Evolutionary conservation across 2,113 vertebrate species (phyloP).

Genomic region (Octodon degus): DNA sequence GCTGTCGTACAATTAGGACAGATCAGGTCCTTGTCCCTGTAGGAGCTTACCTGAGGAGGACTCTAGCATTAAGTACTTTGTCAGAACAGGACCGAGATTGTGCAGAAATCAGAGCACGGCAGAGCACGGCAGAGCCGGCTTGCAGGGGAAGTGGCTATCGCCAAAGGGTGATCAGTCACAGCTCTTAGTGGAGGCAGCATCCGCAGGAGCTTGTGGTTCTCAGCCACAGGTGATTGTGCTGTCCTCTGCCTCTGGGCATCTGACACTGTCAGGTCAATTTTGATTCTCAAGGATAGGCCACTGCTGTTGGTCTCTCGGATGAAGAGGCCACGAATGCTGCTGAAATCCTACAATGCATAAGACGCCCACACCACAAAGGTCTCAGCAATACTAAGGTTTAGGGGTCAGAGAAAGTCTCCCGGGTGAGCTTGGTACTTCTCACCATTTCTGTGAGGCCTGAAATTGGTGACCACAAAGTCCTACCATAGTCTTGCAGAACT

Average conservation of each 20-base stretch:
- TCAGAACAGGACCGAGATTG: background rate
- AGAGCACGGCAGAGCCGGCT: accelerated
- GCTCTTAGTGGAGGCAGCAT: accelerated
- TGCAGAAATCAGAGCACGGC: too few relatives aligned
- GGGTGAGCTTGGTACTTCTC: too few relatives aligned
- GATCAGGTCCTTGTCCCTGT: background rate
- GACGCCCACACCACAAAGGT: too few relatives aligned
- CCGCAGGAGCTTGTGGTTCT: background rate
- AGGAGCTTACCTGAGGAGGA: background rate
- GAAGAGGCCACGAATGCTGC: background rate
- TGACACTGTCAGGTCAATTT: background rate
- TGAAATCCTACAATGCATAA: accelerated
- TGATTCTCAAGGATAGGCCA: too few relatives aligned
- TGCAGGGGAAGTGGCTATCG: too few relatives aligned
- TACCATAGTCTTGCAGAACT: accelerated
- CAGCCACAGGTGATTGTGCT: background rate
- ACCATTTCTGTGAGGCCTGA: accelerated
- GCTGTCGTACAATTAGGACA: accelerated
- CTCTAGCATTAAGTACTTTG: background rate
- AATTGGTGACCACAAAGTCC: accelerated
- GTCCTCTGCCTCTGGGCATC: background rate
- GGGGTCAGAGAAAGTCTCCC: accelerated
- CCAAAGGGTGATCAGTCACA: too few relatives aligned
- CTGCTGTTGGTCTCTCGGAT: background rate
- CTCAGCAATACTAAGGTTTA: accelerated